A percentile compares a stretch with the other conserved stretches of the same genome.
Conservation (phyloP, 2,797 vertebrate species). For the Pangasius djambal region DNA sequence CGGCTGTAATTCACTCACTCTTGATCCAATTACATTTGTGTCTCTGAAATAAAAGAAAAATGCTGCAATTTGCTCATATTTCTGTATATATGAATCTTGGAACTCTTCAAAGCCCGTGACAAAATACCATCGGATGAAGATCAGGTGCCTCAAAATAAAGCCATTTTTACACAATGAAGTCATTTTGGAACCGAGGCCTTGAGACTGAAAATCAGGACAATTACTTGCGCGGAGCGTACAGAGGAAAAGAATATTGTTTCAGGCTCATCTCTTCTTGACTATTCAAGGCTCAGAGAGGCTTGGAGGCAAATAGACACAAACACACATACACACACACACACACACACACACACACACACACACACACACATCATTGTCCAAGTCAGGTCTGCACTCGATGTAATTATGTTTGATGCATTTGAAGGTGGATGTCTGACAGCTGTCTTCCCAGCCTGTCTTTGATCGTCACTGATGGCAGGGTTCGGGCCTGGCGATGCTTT, state of each 20-base stretch:
- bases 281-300: slow-evolving; percentile 52
- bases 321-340: neutral
- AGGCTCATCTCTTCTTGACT: slow-evolving; percentile 60
- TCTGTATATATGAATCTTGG: slow-evolving; percentile 75
- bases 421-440: slow-evolving; percentile 69
- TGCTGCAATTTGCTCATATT: slow-evolving; percentile 91
- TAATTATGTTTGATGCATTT: slow-evolving; percentile 77
- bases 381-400: slow-evolving; percentile 78
- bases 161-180: slow-evolving; percentile 85
- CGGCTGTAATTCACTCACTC: slow-evolving; percentile 75
- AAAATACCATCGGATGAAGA: slow-evolving; percentile 82
- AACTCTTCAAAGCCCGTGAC: slow-evolving; percentile 86
- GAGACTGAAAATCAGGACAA: slow-evolving; percentile 57
- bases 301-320: slow-evolving; percentile 23
- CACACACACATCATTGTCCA: slow-evolving; percentile 61
- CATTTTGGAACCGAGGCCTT: slow-evolving; percentile 83
- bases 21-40: slow-evolving; percentile 89
- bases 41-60: slow-evolving; percentile 92
- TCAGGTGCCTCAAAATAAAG: slow-evolving; percentile 83
- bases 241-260: slow-evolving; percentile 55
- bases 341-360: slow-evolving; percentile 37
- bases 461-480: slow-evolving; percentile 73
- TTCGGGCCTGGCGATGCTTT: slow-evolving; percentile 50
- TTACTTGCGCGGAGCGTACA: slow-evolving; percentile 52
- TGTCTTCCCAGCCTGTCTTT: slow-evolving; percentile 73